Percentiles rank a stretch among this genome's conserved stretches.
These are phyloP conservation scores for Gambusia affinis DNA, from an alignment of 2,113 vertebrate species.

Conservation along the genomic window DNA sequence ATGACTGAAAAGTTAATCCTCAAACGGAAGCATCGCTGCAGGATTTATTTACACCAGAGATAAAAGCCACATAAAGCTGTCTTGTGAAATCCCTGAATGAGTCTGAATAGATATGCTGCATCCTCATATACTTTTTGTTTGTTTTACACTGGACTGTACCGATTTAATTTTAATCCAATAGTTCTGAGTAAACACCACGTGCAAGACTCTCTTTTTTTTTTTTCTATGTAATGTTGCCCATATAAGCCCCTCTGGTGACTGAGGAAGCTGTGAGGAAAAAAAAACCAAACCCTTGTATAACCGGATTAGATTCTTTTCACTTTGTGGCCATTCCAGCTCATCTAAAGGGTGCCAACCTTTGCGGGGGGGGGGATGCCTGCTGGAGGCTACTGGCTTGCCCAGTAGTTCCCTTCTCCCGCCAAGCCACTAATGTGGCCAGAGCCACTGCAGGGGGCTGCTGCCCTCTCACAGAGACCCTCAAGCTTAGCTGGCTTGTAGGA, in stretches of 20 bases:
- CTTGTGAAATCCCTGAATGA: constrained; percentile 32
- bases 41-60: constrained; percentile 32
- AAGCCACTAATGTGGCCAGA: constrained; percentile 69
- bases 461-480: constrained; percentile 58
- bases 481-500: constrained; percentile 54
- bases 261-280: constrained; percentile 16
- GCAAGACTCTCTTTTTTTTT: constrained; percentile 32
- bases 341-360: constrained; percentile 57
- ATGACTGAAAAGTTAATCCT: constrained; percentile 40
- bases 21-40: constrained; percentile 27
- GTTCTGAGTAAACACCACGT: constrained; percentile 36
- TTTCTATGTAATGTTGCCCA: constrained; percentile 42
- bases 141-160: constrained; percentile 13
- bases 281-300: constrained; percentile 40
- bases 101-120: constrained; percentile 33
- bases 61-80: constrained; percentile 37
- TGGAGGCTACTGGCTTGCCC: constrained; percentile 46
- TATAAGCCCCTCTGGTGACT: constrained; percentile 39
- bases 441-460: constrained; percentile 45
- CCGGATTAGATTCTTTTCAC: constrained; percentile 67
- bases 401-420: constrained; percentile 53
- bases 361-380: constrained; percentile 66
- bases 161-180: constrained; percentile 50
- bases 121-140: constrained; percentile 19
- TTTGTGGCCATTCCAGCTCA: constrained; percentile 69